Evolutionary conservation across 2,797 vertebrate species (phyloP).

Genomic region (Ciconia nigra): DNA sequence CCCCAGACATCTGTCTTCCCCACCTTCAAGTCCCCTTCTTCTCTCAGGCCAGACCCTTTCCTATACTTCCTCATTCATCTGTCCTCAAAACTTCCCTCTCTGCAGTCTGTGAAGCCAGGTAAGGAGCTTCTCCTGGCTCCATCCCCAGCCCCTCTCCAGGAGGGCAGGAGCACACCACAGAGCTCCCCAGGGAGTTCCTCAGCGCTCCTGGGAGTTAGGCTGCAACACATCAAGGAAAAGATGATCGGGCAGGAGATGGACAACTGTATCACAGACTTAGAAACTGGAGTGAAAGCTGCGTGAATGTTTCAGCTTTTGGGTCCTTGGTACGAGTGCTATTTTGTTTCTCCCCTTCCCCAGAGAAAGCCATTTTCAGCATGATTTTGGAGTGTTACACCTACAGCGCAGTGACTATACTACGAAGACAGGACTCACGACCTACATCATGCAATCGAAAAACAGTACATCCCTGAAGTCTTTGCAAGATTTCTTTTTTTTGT

Average conservation of each 20-base stretch:
- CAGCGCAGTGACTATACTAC: not conserved
- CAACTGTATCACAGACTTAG: not conserved
- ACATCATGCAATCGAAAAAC: not conserved
- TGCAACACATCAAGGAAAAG: not conserved
- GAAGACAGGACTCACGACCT: not conserved
- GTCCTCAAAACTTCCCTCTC: not conserved
- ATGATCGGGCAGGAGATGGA: not conserved
- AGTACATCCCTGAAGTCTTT: not conserved
- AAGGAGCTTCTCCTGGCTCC: not conserved
- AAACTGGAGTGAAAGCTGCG: not conserved
- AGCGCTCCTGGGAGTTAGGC: not conserved
- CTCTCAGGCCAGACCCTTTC: not conserved
- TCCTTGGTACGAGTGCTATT: not conserved
- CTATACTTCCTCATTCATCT: not conserved
- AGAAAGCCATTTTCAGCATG: not conserved
- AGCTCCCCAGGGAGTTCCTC: not conserved
- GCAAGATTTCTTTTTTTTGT: not conserved
- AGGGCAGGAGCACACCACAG: not conserved
- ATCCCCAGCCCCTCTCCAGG: not conserved
- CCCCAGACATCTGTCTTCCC: not conserved
- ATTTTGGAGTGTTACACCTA: not conserved
- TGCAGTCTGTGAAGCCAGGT: not conserved
- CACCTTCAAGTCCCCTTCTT: not conserved
- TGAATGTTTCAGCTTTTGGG: not conserved
- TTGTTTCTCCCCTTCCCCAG: not conserved